These are phyloP conservation scores for Hemibagrus wyckioides DNA, from an alignment of 2,113 vertebrate genomes.

Conservation along the genomic window DNA sequence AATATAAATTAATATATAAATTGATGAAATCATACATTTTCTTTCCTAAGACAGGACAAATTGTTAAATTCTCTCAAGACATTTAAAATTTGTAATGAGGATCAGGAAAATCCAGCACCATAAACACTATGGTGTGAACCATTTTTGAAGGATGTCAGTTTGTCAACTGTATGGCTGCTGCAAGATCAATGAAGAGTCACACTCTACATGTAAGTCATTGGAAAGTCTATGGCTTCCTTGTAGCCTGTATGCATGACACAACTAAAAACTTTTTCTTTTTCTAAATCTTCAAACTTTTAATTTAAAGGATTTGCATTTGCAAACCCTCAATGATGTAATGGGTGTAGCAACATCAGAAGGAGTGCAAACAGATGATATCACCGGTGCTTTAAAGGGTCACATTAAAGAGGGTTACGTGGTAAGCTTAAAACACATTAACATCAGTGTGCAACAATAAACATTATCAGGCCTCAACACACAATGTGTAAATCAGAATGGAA, in stretches of 20 bases:
- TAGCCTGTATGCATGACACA: neutral
- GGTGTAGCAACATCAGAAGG: neutral
- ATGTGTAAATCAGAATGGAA: neutral
- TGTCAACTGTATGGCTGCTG: neutral
- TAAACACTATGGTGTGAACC: conserved; percentile 33
- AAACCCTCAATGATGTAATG: conserved; percentile 40
- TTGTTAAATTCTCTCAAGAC: too few relatives aligned
- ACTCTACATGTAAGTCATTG: conserved; percentile 9
- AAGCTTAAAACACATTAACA: neutral
- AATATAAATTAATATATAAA: too few relatives aligned
- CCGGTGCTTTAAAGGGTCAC: conserved; percentile 33
- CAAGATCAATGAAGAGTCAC: neutral
- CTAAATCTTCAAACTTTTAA: conserved; percentile 17
- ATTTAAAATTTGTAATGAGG: too few relatives aligned
- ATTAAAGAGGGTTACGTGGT: conserved; percentile 33
- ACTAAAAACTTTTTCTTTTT: neutral
- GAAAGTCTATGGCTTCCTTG: neutral
- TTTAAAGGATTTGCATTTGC: conserved; percentile 18
- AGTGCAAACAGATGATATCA: conserved; percentile 33
- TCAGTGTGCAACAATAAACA: neutral
- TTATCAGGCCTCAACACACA: neutral
- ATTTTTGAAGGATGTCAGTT: conserved; percentile 9
- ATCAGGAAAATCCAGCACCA: too few relatives aligned
- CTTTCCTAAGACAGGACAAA: too few relatives aligned
- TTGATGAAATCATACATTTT: too few relatives aligned